Base-by-base conservation (phyloP, 2,888 invertebrate species). In the Tetranychus truncatus region DNA sequence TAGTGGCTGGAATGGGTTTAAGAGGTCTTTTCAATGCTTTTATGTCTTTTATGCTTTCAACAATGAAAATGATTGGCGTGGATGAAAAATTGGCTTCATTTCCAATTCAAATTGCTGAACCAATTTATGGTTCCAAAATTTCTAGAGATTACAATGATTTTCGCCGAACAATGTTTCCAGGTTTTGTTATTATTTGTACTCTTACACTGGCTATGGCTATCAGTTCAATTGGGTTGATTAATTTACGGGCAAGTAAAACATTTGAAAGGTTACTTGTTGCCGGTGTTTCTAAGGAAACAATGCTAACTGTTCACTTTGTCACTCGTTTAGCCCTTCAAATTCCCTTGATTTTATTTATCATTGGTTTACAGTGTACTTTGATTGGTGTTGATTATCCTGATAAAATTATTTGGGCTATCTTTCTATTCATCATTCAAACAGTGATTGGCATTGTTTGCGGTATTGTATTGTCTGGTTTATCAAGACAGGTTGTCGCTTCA, bases 171-270 rank as follows among this genome's bases (percentile, higher is more conserved):
- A 45, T 72, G 44, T 20, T 72, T 11, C 72, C 72, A 15, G 72
- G 72, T 8, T 45, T 72, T 11, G 45, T 72, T n/a, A 45, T 72
- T 15, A 72, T 44, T 45, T 11, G 34, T 45, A 45, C 44, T 18
- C 45, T 72, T 8, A 34, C 72, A n/a, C 7, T 72, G 44, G 11
- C 44, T 9, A 72, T 72, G 45, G 72, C 72, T 20, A 45, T 72
- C 45, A 72, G 45, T 15, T 72, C 72, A 72, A 72, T 72, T 24
- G n/a, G 24, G 18, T 11, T 72, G 45, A 72, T 72, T 34, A 24
- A 45, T 44, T n/a, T 24, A 45, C 34, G 72, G 6, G 15, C 24
- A 45, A 18, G 44, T 34, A 20, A 72, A 18, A 72, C 72, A 72
- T n/a, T 72, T 20, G 72, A 72, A 72, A 24, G 72, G 1, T 15